Conservation (phyloP, 1,140 invertebrate genomes). For the Daktulosphaira vitifoliae region DNA sequence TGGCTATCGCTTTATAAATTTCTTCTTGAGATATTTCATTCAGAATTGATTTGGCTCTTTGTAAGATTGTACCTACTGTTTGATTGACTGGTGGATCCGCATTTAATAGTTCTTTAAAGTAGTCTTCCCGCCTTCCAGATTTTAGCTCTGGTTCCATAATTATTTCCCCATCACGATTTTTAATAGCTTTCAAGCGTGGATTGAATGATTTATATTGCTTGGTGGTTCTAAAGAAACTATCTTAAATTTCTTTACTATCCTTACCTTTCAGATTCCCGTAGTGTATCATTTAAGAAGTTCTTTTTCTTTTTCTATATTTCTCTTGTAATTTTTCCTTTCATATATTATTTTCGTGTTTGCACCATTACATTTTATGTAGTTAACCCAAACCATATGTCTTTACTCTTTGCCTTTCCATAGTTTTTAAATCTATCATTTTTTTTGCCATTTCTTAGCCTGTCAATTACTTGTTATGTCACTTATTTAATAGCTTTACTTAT, state of each 20-base stretch:
- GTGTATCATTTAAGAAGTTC: neutral
- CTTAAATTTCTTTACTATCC: constrained; percentile 1
- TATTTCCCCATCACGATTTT: constrained; percentile 2
- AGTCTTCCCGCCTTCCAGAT: neutral
- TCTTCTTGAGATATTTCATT: neutral
- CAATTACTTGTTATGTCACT: constrained; percentile 7
- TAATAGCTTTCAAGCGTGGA: constrained; percentile 6
- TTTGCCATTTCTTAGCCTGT: neutral
- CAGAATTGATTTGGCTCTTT: neutral
- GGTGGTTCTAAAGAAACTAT: constrained; percentile 4
- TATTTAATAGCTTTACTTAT: constrained; percentile 9
- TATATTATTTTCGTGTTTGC: constrained; percentile 8
- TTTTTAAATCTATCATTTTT: neutral
- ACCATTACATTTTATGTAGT: neutral
- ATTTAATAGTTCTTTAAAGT: constrained; percentile 13
- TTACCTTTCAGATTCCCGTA: neutral
- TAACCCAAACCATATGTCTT: neutral
- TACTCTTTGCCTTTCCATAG: neutral
- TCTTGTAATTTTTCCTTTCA: constrained; percentile 4
- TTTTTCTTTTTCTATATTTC: constrained; percentile 5
- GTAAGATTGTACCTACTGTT: neutral
- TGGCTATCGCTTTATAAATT: constrained; percentile 4
- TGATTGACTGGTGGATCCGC: neutral
- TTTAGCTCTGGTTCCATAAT: constrained; percentile 10
- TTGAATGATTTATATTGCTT: constrained; percentile 1